Evolutionary conservation across 2,797 vertebrate species (phyloP), one percentile per base, ranked within the genome.

Genomic region (Silurus lanzhouensis): DNA sequence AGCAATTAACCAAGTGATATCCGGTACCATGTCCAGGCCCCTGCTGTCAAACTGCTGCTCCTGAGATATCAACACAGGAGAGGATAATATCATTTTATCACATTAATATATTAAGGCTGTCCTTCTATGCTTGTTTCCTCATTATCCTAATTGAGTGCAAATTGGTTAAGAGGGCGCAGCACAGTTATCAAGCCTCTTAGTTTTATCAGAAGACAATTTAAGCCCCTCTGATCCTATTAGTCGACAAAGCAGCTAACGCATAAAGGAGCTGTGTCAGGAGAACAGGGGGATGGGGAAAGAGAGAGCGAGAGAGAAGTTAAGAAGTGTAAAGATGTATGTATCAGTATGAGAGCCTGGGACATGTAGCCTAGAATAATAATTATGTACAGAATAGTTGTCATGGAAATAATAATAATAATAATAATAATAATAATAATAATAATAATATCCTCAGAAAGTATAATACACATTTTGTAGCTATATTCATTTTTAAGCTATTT

Each of bases 81-180:
- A 94, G 91, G 92, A 93, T 94, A 89, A 91, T 96, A 96, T 96
- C 92, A 93, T 95, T 96, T 96, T 95, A 97, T 96, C 96, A 97
- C 94, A 94, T 97, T 96, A 97, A 96, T 97, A 96, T 96, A 95
- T 97, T 97, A 96, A 97, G 93, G 93, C 96, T 97, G 95, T 92
- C 95, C 95, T 95, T 95, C 95, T 96, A 95, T 95, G 93, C 95
- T 96, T 93, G 94, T 97, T 96, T 96, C 94, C 94, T 96, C 95
- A 96, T 98, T 97, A 98, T 95, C 94, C 96, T 98, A 97, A 98
- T 97, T 97, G 96, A 96, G 95, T 94, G 91, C 93, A 95, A 96
- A 97, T 96, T 96, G 96, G 95, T 96, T 97, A 97, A 97, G 95
- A 96, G 94, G 96, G 95, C 92, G 93, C 95, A 93, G 93, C 93